These are phyloP conservation scores for Scaptomyza hsui DNA, from an alignment of 1,140 invertebrate species.

Conservation along the genomic window DNA sequence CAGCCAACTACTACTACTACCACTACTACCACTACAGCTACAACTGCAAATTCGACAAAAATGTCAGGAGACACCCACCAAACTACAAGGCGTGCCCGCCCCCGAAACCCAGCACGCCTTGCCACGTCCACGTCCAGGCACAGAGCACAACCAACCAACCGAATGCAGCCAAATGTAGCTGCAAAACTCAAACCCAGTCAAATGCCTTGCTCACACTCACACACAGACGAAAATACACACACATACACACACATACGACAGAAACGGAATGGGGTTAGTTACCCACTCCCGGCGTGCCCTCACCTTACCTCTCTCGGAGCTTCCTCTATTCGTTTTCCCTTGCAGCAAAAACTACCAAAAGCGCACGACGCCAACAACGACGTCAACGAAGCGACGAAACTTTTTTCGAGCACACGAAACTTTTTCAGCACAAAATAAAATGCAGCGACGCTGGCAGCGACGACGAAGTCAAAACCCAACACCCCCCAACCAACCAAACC, in stretches of 20 bases:
- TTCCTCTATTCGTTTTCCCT: conserved; percentile 46
- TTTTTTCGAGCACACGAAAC: conserved; percentile 84
- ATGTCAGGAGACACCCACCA: conserved; percentile 79
- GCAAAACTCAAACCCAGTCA: conserved; percentile 74
- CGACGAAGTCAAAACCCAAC: conserved; percentile 32
- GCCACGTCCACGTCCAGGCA: conserved; percentile 22
- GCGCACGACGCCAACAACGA: conserved; percentile 65
- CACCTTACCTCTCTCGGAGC: neutral
- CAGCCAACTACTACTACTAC: conserved; percentile 35
- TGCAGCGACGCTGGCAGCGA: conserved; percentile 67
- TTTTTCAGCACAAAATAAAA: conserved; percentile 83
- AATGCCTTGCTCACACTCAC: conserved; percentile 54
- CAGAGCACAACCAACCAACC: conserved; percentile 65
- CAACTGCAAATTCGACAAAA: conserved; percentile 78
- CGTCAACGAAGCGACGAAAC: conserved; percentile 81
- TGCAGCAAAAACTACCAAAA: conserved; percentile 69
- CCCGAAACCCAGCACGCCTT: neutral
- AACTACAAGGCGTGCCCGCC: conserved; percentile 60
- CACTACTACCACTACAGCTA: conserved; percentile 28
- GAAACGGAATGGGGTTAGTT: conserved; percentile 30
- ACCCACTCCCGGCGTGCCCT: neutral
- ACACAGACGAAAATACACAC: conserved; percentile 17
- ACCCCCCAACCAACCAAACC: conserved; percentile 11
- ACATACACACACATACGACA: neutral
- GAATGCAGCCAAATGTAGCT: conserved; percentile 80